phyloP scores from a whole-genome alignment of 2,113 vertebrate genomes.

The Sapajus apella region DNA sequence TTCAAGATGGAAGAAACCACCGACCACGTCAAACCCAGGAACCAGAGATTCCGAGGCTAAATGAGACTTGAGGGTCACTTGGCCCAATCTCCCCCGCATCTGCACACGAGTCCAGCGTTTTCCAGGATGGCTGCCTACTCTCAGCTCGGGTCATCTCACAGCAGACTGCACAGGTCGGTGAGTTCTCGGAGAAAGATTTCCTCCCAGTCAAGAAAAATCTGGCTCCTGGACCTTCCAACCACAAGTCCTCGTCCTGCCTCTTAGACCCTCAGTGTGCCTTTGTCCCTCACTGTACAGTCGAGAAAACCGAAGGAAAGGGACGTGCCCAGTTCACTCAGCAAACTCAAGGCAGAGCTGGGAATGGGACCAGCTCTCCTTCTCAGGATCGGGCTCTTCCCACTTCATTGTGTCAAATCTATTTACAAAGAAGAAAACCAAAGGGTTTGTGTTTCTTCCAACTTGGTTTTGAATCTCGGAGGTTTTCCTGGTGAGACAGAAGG shows the following conservation, averaged over 20 bases:
- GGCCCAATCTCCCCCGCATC: fast-evolving
- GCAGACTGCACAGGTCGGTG: fast-evolving
- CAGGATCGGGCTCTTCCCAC: background rate
- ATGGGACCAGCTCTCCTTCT: background rate
- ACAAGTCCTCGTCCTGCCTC: background rate
- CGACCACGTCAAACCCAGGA: background rate
- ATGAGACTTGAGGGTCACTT: background rate
- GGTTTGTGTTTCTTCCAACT: slow-evolving; percentile 59
- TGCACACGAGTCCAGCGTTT: fast-evolving
- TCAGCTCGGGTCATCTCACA: background rate
- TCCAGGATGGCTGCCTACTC: background rate
- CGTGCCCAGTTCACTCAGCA: background rate
- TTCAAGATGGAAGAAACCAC: background rate
- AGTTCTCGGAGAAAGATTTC: background rate
- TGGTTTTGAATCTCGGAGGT: slow-evolving; percentile 64
- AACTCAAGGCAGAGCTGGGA: background rate
- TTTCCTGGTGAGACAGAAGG: slow-evolving; percentile 82
- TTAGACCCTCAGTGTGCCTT: background rate
- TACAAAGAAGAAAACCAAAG: slow-evolving; percentile 55
- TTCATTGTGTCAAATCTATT: slow-evolving; percentile 45
- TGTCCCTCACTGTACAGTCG: fast-evolving
- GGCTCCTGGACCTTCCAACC: background rate
- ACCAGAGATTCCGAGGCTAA: background rate
- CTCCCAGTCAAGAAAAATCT: background rate
- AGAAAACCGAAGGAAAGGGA: background rate